A percentile compares a stretch with the other conserved stretches of the same genome.
Conservation (phyloP, 1,140 invertebrate species). For the Sipha flava region DNA sequence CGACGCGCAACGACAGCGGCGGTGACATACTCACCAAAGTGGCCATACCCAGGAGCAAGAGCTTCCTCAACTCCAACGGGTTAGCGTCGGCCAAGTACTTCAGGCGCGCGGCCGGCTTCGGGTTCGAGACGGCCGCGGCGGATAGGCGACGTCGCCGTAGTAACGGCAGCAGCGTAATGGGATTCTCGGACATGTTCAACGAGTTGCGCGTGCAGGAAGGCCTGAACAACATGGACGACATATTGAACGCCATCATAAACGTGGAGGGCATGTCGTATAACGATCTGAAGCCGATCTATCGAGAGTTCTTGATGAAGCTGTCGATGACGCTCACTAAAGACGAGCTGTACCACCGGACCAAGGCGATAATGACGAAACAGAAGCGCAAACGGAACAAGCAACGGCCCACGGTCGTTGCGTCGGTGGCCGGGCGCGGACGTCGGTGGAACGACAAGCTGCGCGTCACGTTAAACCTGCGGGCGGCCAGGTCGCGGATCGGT, state of each 20-base stretch:
- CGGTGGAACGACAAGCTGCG: neutral
- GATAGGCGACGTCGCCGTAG: neutral
- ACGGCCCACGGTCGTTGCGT: neutral
- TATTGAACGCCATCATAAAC: conserved; percentile 76
- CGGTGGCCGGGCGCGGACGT: neutral
- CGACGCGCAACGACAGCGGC: too few relatives aligned
- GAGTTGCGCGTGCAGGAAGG: conserved; percentile 77
- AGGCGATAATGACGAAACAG: conserved; percentile 77
- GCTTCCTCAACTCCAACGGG: conserved; percentile 60
- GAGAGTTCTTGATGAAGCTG: conserved; percentile 76
- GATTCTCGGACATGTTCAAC: conserved; percentile 72
- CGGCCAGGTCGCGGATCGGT: neutral
- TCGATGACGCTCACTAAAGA: conserved; percentile 80
- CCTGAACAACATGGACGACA: conserved; percentile 76
- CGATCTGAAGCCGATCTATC: conserved; percentile 80
- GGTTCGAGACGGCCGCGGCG: neutral
- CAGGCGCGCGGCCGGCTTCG: neutral
- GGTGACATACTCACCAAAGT: conserved; percentile 72
- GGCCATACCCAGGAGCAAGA: conserved; percentile 69
- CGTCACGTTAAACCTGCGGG: neutral
- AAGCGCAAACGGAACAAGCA: neutral
- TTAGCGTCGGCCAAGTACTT: conserved; percentile 50
- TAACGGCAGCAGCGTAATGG: conserved; percentile 46
- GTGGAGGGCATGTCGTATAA: conserved; percentile 87
- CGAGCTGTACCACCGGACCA: conserved; percentile 78